A percentile compares a stretch with the other conserved stretches of the same genome.
Evolutionary conservation across 2,797 vertebrate species (phyloP).

Genomic region (Sardinella longiceps): DNA sequence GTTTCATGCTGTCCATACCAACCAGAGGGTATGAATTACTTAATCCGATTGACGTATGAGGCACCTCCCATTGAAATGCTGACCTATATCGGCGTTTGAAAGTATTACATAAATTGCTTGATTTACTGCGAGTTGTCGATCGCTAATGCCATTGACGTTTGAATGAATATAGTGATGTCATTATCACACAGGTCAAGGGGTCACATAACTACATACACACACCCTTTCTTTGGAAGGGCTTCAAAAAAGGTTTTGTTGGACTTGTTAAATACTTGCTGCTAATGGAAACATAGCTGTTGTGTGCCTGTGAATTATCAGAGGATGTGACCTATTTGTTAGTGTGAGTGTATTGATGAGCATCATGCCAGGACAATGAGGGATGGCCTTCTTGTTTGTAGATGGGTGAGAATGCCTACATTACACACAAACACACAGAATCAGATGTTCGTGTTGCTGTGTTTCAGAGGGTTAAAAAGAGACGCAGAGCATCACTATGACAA

Average conservation of each 20-base stretch:
- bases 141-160: not conserved
- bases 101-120: not conserved
- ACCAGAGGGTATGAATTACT: not conserved
- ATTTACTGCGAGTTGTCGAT: not conserved
- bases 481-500: constrained; percentile 69
- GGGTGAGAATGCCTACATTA: not conserved
- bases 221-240: not conserved
- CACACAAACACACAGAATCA: not conserved
- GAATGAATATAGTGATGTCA: not conserved
- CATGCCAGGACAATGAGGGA: not conserved
- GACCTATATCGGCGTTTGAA: not conserved
- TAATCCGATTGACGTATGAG: not conserved
- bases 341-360: not conserved
- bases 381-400: not conserved
- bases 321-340: not conserved
- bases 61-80: not conserved
- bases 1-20: not conserved
- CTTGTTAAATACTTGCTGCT: not conserved
- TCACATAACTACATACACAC: not conserved
- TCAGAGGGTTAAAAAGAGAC: constrained; percentile 49
- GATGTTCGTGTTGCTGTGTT: constrained; percentile 3
- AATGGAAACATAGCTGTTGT: not conserved
- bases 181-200: not conserved
- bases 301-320: not conserved
- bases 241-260: not conserved